Conservation (phyloP, 1,140 invertebrate genomes). For the Ctenoplectra terminalis region DNA sequence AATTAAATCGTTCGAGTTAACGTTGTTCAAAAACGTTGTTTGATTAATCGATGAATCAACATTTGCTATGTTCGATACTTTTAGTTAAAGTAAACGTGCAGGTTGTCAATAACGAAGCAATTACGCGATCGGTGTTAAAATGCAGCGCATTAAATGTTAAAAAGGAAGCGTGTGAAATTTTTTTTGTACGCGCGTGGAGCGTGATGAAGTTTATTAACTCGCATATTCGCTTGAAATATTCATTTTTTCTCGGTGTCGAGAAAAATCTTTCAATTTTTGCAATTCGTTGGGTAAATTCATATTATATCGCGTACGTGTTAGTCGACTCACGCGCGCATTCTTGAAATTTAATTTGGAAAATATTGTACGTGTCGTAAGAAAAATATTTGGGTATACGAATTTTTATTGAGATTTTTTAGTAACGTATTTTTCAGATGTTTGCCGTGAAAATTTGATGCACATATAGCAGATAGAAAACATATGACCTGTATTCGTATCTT, state of each 20-base stretch:
- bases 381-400: no score
- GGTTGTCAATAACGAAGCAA: not conserved
- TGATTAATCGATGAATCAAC: not conserved
- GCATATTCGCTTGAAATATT: not conserved
- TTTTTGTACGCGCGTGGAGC: not conserved
- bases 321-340: no score
- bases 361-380: no score
- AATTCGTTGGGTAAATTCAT: not conserved
- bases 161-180: not conserved
- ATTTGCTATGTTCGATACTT: not conserved
- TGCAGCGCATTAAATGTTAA: not conserved
- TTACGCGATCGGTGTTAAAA: not conserved
- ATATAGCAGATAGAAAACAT: no score
- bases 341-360: not conserved
- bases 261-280: not conserved
- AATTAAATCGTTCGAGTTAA: not conserved
- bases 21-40: not conserved
- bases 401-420: no score
- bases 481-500: no score
- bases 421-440: no score
- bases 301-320: not conserved
- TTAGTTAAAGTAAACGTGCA: not conserved
- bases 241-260: not conserved
- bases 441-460: not conserved
- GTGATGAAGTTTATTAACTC: not conserved